phyloP scores from a whole-genome alignment of 1,140 invertebrate genomes.

The Parapsyche elsis region DNA sequence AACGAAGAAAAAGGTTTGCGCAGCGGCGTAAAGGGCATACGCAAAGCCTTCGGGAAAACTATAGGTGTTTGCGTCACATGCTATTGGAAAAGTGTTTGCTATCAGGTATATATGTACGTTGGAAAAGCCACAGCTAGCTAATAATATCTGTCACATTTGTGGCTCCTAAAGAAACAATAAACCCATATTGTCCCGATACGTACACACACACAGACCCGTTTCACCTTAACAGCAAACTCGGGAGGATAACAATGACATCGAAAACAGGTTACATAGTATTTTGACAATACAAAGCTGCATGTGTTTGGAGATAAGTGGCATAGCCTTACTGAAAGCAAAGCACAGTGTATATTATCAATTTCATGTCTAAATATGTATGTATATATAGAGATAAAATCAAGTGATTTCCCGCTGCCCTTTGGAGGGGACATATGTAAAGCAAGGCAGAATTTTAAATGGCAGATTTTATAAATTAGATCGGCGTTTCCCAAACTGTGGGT shows the following conservation, averaged over 20 bases:
- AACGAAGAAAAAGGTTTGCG: slow-evolving; percentile 28
- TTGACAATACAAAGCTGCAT: neutral
- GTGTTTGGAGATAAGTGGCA: slow-evolving; percentile 2
- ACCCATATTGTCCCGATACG: slow-evolving; percentile 14
- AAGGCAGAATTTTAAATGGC: no score
- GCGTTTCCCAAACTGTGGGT: no score
- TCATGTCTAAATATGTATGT: no score
- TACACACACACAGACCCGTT: neutral
- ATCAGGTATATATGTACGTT: neutral
- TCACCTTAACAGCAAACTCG: neutral
- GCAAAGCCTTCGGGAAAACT: slow-evolving; percentile 36
- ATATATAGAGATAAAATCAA: no score
- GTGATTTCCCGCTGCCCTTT: no score
- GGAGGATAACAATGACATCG: neutral
- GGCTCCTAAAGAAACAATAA: slow-evolving; percentile 29
- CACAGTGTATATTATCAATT: neutral
- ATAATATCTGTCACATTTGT: slow-evolving; percentile 34
- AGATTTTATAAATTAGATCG: no score
- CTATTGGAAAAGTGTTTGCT: slow-evolving; percentile 35
- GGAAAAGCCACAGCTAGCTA: neutral
- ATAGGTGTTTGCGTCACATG: slow-evolving; percentile 9
- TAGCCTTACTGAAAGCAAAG: neutral
- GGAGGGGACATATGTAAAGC: no score
- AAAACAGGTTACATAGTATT: neutral
- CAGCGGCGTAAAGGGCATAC: slow-evolving; percentile 23